Base-by-base conservation (phyloP, 2,113 vertebrate genomes). In the Scophthalmus maximus region DNA sequence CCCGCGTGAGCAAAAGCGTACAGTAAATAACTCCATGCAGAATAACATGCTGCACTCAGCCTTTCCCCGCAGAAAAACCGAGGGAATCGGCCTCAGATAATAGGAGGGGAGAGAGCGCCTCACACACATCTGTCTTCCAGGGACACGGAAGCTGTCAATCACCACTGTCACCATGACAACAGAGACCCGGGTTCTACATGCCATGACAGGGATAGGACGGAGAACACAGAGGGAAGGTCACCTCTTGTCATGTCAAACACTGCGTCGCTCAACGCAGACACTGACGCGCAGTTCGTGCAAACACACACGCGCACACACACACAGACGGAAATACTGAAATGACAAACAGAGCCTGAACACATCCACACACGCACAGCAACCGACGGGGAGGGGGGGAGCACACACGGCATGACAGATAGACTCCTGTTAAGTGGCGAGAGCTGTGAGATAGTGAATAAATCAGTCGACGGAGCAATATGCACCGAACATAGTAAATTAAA, bases 231-330 rank as follows among this genome's bases (percentile, higher is more conserved):
- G 30, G 74, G 85, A 91, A 91, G 91, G 90, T 91, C 87, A 90
- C 86, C 86, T 84, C 87, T 79, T 87, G 89, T 89, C 87, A 88
- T 87, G 88, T 90, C 86, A 88, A 75, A 84, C 85, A 78, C 56
- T 61, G 30, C 67, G 61, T 58, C 32, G 50, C 42, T 51, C 71
- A 49, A 59, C 63, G 38, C 73, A 53, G 20, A 53, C 50, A 27
- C 14, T 51, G 65, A 76, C 67, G 44, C 22, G 46, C 47, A 34
- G 49, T n/a, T 51, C n/a, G 3, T 38, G 44, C 20, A 57, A 38
- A 49, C 60, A 53, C 36, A 34, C 49, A 58, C 5, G n/a, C 42
- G n/a, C 32, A 34, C 32, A 18, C 5, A 20, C 42, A 12, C 14
- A n/a, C 55, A 56, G 23, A 7, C 60, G 22, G 53, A 32, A 52